These are phyloP conservation scores for Nyctibius grandis DNA, from an alignment of 2,797 vertebrate genomes.

Conservation along the genomic window DNA sequence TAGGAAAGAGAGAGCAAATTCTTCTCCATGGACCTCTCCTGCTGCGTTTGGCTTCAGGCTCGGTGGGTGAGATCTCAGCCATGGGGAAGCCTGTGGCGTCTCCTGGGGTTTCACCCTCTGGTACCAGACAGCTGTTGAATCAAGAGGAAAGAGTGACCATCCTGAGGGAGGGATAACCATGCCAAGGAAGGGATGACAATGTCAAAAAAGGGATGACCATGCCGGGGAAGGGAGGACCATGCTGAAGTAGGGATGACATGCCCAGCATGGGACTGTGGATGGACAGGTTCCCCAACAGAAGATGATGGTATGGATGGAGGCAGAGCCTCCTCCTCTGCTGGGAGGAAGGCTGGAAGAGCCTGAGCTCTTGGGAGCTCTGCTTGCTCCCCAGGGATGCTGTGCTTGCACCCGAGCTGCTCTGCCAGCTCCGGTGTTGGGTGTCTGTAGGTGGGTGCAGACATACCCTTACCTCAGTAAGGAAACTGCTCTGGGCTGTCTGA, in stretches of 20 bases:
- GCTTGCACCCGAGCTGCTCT: background rate
- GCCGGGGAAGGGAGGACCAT: background rate
- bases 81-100: background rate
- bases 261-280: background rate
- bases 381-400: background rate
- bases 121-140: background rate
- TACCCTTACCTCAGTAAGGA: background rate
- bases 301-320: background rate
- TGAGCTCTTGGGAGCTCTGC: background rate
- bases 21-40: background rate
- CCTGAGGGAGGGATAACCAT: background rate
- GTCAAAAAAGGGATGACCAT: background rate
- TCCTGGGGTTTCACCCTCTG: background rate
- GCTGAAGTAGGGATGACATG: background rate
- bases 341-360: background rate
- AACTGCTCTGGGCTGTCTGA: background rate
- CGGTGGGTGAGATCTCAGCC: background rate
- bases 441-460: background rate
- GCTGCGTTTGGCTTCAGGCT: background rate
- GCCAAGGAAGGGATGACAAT: background rate
- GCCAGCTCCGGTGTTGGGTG: background rate
- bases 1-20: background rate
- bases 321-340: background rate
- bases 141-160: background rate
- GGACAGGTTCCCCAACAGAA: background rate